Conservation (phyloP, 2,113 vertebrate genomes). For the Paradisaea rubra region DNA sequence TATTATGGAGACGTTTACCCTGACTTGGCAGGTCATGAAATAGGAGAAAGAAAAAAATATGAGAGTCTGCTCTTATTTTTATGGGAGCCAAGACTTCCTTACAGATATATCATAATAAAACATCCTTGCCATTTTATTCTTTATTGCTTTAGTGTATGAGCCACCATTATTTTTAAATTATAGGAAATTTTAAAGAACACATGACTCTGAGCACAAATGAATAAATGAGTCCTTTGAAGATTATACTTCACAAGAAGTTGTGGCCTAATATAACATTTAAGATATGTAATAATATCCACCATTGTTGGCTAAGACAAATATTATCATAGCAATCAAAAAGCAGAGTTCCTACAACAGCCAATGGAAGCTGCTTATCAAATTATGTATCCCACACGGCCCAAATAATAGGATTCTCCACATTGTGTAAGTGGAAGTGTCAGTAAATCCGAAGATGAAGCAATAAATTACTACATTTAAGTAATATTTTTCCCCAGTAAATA, state of each 20-base stretch:
- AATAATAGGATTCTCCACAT: not conserved
- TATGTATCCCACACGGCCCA: not conserved
- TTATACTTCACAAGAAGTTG: not conserved
- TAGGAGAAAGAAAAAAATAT: not conserved
- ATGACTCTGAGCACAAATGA: not conserved
- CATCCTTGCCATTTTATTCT: not conserved
- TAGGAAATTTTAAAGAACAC: not conserved
- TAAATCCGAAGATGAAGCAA: not conserved
- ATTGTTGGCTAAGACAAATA: not conserved
- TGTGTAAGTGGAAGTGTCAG: not conserved
- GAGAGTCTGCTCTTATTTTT: not conserved
- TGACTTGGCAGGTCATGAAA: not conserved
- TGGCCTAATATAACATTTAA: not conserved
- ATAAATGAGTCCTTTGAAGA: not conserved
- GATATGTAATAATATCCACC: not conserved
- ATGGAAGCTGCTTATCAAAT: not conserved
- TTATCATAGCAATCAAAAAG: not conserved
- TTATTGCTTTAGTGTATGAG: not conserved
- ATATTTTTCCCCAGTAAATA: not conserved
- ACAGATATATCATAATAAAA: not conserved
- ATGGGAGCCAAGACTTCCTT: not conserved
- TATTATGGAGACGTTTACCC: not conserved
- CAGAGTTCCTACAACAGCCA: not conserved
- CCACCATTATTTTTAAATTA: not conserved
- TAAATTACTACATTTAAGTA: not conserved